A percentile compares a stretch with the other conserved stretches of the same genome.
phyloP scores from a whole-genome alignment of 2,888 invertebrate genomes.

The Drosophila kambysellisi region DNA sequence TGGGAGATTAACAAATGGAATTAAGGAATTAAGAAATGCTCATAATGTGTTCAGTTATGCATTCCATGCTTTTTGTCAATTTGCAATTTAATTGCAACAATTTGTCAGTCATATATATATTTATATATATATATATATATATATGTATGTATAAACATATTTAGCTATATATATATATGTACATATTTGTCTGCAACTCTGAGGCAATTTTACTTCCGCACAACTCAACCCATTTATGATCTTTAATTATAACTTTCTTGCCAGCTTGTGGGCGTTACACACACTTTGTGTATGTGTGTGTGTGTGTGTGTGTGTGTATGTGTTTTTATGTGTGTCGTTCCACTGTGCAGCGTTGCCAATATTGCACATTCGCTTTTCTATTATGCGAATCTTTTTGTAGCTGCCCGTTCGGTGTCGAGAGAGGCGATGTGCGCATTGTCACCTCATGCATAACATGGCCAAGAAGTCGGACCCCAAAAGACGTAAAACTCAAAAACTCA shows the following conservation, averaged over 20 bases:
- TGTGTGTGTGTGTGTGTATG: not conserved
- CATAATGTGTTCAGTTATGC: not conserved
- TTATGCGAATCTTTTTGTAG: constrained; percentile 19
- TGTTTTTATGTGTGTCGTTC: not conserved
- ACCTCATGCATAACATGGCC: constrained; percentile 70
- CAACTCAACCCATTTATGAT: constrained; percentile 6
- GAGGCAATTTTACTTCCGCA: constrained; percentile 6
- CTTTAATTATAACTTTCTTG: constrained; percentile 7
- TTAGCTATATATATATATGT: not conserved
- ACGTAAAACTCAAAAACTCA: not conserved
- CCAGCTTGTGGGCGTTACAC: not conserved
- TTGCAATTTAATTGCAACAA: not conserved
- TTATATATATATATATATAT: not conserved
- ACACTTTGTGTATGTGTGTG: not conserved
- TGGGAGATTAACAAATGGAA: too few relatives aligned
- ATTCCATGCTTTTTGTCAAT: not conserved
- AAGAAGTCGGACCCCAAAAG: constrained; percentile 47
- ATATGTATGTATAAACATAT: too few relatives aligned
- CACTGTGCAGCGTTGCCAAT: constrained; percentile 40
- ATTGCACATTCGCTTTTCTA: constrained; percentile 41
- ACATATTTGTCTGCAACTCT: not conserved
- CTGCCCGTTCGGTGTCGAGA: constrained; percentile 33
- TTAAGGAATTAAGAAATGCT: too few relatives aligned
- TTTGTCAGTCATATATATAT: not conserved
- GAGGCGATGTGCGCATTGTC: constrained; percentile 63